Conservation (phyloP, 2,113 vertebrate species). For the Varanus komodoensis region DNA sequence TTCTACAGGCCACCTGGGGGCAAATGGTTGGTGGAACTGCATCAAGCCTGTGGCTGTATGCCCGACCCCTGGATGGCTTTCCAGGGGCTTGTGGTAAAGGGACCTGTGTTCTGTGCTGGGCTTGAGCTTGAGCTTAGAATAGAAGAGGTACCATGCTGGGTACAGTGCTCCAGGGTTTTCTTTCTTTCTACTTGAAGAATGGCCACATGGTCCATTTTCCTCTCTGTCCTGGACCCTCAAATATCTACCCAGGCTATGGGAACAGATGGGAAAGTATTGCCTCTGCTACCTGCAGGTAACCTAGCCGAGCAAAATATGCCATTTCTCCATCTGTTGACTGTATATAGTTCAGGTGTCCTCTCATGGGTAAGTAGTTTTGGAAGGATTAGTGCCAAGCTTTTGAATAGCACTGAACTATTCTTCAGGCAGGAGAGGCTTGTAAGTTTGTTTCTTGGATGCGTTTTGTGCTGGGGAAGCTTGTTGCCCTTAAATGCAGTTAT, state of each 20-base stretch:
- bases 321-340: background rate
- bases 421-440: background rate
- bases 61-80: background rate
- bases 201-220: background rate
- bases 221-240: no score
- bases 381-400: background rate
- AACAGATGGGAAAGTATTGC: background rate
- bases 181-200: background rate
- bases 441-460: no score
- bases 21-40: no score
- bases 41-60: no score
- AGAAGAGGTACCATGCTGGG: background rate
- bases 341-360: background rate
- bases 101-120: background rate
- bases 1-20: background rate
- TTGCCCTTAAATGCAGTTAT: background rate
- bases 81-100: background rate
- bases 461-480: background rate
- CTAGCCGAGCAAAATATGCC: background rate
- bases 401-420: background rate
- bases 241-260: background rate
- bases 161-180: background rate
- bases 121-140: background rate
- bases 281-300: background rate
- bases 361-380: background rate